A percentile compares a stretch with the other conserved stretches of the same genome.
Conservation (phyloP, 1,140 invertebrate species). For the Euwallacea similis region DNA sequence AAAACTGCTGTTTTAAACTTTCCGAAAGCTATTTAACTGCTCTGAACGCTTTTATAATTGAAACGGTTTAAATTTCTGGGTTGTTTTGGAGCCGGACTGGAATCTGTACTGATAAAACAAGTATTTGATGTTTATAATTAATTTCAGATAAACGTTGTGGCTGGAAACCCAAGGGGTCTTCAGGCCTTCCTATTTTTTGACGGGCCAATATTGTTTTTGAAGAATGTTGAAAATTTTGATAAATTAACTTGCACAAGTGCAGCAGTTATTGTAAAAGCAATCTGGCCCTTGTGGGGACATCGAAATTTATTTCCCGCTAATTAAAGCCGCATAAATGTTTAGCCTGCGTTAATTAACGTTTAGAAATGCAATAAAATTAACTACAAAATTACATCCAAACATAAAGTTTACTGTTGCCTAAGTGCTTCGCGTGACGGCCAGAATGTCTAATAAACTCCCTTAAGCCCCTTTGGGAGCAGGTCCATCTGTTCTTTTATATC, state of each 20-base stretch:
- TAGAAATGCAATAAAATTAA: slow-evolving; percentile 24
- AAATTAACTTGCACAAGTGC: too few species aligned
- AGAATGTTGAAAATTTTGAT: too few species aligned
- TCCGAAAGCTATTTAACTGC: slow-evolving; percentile 20
- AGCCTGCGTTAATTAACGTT: slow-evolving; percentile 10
- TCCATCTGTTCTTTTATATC: slow-evolving; percentile 28
- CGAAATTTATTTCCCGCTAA: slow-evolving; percentile 2
- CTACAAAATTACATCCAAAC: slow-evolving; percentile 23
- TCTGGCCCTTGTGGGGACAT: neutral
- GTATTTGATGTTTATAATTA: slow-evolving; percentile 8
- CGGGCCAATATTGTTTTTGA: too few species aligned
- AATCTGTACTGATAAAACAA: slow-evolving; percentile 13
- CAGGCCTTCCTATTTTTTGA: too few species aligned
- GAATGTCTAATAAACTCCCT: slow-evolving; percentile 20
- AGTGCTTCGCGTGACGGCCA: slow-evolving; percentile 27
- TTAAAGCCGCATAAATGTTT: slow-evolving; percentile 11
- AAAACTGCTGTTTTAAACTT: slow-evolving; percentile 23
- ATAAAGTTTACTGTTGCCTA: slow-evolving; percentile 24
- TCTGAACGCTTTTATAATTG: slow-evolving; percentile 25
- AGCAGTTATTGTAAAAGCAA: too few species aligned
- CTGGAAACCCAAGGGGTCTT: too few species aligned
- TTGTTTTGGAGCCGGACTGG: neutral
- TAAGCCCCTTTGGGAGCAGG: slow-evolving; percentile 16
- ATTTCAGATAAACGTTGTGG: slow-evolving; percentile 1
- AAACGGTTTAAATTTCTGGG: slow-evolving; percentile 8